Conservation (phyloP, 2,113 vertebrate species). For the Peromyscus leucopus region DNA sequence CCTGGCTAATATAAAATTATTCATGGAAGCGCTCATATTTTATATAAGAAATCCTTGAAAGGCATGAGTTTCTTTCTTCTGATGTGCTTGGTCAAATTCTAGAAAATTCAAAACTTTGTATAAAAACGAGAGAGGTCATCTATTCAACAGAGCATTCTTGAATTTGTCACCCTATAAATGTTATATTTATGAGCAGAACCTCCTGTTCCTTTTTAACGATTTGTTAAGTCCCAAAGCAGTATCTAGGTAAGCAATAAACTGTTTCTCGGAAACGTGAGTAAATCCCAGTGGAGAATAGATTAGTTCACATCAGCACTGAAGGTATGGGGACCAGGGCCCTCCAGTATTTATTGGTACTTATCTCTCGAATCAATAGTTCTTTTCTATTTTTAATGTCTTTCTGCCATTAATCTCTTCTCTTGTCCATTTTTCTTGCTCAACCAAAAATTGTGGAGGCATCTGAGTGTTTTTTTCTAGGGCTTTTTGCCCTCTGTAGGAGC, state of each 20-base stretch:
- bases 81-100: constrained; percentile 43
- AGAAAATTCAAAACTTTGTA: constrained; percentile 29
- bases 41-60: constrained; percentile 47
- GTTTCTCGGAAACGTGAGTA: constrained; percentile 75
- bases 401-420: constrained; percentile 81
- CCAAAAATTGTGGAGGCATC: constrained; percentile 78
- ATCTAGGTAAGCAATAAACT: constrained; percentile 70
- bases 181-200: constrained; percentile 48
- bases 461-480: constrained; percentile 82
- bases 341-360: constrained; percentile 81
- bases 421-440: constrained; percentile 80
- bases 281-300: constrained; percentile 69
- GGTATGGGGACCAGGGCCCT: constrained; percentile 56
- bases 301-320: constrained; percentile 65
- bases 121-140: neutral
- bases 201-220: constrained; percentile 56
- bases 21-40: constrained; percentile 12
- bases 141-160: constrained; percentile 48
- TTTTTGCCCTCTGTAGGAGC: constrained; percentile 29
- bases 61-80: constrained; percentile 27
- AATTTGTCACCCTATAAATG: constrained; percentile 18
- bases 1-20: constrained; percentile 27
- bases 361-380: constrained; percentile 85
- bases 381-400: constrained; percentile 88
- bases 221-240: constrained; percentile 77